Percentiles rank a stretch among this genome's conserved stretches.
These are phyloP conservation scores for Enoplolaimus lenunculus DNA, from an alignment of 2,888 invertebrate genomes.

Conservation along the genomic window DNA sequence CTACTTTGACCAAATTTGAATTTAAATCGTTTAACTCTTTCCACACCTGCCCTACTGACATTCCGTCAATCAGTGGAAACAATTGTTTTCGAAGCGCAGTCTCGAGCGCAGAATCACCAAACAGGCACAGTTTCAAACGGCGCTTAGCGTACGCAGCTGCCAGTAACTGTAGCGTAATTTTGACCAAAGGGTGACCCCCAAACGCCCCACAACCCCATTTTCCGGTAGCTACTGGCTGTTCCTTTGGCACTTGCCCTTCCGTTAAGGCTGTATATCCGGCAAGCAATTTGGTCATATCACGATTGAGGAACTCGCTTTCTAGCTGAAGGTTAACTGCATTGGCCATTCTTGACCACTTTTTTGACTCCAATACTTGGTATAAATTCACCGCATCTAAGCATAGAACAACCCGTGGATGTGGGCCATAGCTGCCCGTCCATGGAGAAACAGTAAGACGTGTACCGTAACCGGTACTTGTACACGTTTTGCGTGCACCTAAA, in stretches of 20 bases:
- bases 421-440: neutral
- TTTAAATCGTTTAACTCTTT: neutral
- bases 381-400: neutral
- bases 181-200: conserved; percentile 20
- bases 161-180: conserved; percentile 21
- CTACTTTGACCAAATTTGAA: neutral
- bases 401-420: neutral
- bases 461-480: neutral
- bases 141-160: conserved; percentile 19
- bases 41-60: neutral
- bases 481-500: neutral
- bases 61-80: neutral
- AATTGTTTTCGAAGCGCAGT: neutral
- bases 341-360: neutral
- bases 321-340: conserved; percentile 13
- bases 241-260: neutral
- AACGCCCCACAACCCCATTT: conserved; percentile 25
- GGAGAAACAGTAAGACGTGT: neutral
- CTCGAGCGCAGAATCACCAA: neutral
- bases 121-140: neutral
- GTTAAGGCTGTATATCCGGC: conserved; percentile 19
- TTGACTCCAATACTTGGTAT: neutral
- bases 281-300: conserved; percentile 20
- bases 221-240: conserved; percentile 20
- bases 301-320: conserved; percentile 10